phyloP scores from a whole-genome alignment of 2,113 vertebrate genomes.

The Lucifuga dentata region DNA sequence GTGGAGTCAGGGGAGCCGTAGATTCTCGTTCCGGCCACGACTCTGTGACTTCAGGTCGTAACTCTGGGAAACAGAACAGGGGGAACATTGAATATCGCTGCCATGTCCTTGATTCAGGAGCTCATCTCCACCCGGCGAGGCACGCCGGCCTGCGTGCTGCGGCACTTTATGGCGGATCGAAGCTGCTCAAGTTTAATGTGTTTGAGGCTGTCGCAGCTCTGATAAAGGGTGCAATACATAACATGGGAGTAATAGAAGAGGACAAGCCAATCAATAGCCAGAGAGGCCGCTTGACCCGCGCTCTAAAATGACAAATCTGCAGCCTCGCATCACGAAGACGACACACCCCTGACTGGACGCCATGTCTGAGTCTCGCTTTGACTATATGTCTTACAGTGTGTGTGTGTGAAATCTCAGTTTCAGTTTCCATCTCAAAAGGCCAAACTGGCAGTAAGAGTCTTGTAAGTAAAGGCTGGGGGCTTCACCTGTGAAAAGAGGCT shows the following conservation, averaged over 20 bases:
- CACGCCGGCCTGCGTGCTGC: conserved; percentile 2
- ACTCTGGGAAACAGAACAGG: conserved; percentile 52
- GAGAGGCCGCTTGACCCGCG: conserved; percentile 71
- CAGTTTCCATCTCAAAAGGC: conserved; percentile 59
- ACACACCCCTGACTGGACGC: conserved; percentile 5
- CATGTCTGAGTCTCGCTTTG: background rate
- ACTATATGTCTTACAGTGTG: conserved; percentile 1
- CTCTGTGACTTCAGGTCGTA: conserved; percentile 60
- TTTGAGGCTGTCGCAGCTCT: conserved; percentile 73
- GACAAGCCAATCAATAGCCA: conserved; percentile 79
- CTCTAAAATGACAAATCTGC: conserved; percentile 77
- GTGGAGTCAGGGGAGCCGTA: conserved; percentile 46
- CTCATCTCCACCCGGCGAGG: conserved; percentile 43
- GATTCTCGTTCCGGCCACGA: conserved; percentile 41
- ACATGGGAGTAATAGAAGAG: conserved; percentile 70
- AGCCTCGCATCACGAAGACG: conserved; percentile 38
- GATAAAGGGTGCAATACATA: conserved; percentile 77
- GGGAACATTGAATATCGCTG: conserved; percentile 23
- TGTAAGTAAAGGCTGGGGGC: conserved; percentile 64
- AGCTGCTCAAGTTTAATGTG: conserved; percentile 74
- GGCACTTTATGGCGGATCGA: conserved; percentile 73
- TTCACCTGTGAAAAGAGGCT: conserved; percentile 72
- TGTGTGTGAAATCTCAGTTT: conserved; percentile 56
- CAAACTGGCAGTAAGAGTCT: conserved; percentile 63
- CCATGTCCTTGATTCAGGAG: conserved; percentile 55